These are phyloP conservation scores for Palythoa grandis DNA, from an alignment of 92 coral and sea anemone genomes.

Conservation along the genomic window DNA sequence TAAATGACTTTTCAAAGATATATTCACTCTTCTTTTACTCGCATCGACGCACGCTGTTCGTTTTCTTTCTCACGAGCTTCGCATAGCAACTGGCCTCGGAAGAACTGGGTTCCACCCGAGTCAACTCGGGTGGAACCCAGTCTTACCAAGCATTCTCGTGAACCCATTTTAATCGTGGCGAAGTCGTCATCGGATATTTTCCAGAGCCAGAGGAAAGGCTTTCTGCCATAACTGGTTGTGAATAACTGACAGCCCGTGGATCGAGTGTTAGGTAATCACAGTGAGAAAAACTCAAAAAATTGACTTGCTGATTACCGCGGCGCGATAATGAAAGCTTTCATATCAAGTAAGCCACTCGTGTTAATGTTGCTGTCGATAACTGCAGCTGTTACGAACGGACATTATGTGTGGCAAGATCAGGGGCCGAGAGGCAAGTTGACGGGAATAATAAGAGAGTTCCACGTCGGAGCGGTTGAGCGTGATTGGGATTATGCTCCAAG, in stretches of 20 bases:
- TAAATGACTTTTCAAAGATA: not conserved
- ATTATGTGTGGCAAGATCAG: constrained; percentile 28
- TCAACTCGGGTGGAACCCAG: not conserved
- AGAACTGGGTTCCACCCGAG: not conserved
- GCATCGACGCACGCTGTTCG: not conserved
- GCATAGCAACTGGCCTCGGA: not conserved
- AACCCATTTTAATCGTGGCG: not conserved
- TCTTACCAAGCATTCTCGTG: not conserved
- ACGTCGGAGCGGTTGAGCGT: constrained; percentile 69
- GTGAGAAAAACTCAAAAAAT: too few relatives aligned
- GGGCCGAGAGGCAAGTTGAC: not conserved
- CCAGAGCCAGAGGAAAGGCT: too few relatives aligned
- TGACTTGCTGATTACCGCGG: too few relatives aligned
- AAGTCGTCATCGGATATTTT: constrained; percentile 4
- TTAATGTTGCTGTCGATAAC: not conserved
- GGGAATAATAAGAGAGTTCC: constrained; percentile 41
- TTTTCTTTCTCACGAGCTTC: not conserved
- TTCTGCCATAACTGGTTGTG: too few relatives aligned
- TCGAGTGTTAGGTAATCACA: too few relatives aligned
- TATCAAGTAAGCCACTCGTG: not conserved
- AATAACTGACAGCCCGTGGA: too few relatives aligned
- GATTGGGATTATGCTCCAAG: constrained; percentile 78
- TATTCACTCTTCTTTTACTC: too few relatives aligned
- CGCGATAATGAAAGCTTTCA: not conserved
- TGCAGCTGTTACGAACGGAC: not conserved